These are phyloP conservation scores for Psammodynastes pulverulentus DNA, from an alignment of 2,113 vertebrate species.

Conservation along the genomic window DNA sequence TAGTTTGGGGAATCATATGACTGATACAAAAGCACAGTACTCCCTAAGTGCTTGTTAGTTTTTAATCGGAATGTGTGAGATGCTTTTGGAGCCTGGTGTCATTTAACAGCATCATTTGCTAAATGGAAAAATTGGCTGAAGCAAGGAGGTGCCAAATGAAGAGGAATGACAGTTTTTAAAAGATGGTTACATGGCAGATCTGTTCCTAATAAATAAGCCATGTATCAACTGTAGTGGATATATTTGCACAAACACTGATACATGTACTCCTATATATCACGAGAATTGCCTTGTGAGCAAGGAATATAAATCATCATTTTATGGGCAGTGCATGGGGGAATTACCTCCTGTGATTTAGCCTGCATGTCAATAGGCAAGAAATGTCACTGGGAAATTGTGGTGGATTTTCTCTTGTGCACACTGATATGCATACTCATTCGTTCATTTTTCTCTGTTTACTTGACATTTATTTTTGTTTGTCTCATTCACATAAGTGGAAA, in stretches of 20 bases:
- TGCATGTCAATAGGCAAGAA: conserved; percentile 38
- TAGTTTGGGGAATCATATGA: neutral
- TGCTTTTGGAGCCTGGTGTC: neutral
- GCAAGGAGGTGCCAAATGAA: neutral
- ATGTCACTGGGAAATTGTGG: conserved; percentile 30
- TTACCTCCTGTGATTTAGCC: conserved; percentile 50
- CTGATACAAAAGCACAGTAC: neutral
- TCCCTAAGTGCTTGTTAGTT: neutral
- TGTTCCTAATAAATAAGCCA: conserved; percentile 37
- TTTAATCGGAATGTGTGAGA: conserved; percentile 18
- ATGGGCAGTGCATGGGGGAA: conserved; percentile 29
- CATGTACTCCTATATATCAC: conserved; percentile 43
- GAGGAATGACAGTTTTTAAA: conserved; percentile 18
- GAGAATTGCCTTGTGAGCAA: conserved; percentile 36
- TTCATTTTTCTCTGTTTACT: conserved; percentile 50
- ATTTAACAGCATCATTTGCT: conserved; percentile 30
- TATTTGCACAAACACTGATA: conserved; percentile 48
- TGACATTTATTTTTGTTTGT: conserved; percentile 45
- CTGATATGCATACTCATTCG: conserved; percentile 11
- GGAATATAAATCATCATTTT: conserved; percentile 47
- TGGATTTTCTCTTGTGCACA: conserved; percentile 31
- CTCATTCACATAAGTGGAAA: neutral
- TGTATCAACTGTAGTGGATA: conserved; percentile 14
- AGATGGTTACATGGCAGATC: conserved; percentile 16
- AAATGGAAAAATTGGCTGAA: conserved; percentile 16